Evolutionary conservation across 1,140 invertebrate species (phyloP).

Genomic region (Aporrectodea caliginosa): DNA sequence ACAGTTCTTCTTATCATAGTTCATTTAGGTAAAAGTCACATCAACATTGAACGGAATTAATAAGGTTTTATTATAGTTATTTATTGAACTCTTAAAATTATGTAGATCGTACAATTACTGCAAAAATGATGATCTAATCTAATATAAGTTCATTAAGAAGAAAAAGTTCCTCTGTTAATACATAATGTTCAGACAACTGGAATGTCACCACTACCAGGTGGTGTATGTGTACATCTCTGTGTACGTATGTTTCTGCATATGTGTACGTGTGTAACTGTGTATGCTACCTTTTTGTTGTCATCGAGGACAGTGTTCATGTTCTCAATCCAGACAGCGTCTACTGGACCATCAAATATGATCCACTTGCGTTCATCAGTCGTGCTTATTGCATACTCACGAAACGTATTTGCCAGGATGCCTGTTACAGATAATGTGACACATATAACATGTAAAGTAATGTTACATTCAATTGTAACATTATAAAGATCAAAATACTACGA

Average conservation of each 20-base stretch:
- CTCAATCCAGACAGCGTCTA: slow-evolving; percentile 57
- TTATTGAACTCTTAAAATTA: too few species aligned
- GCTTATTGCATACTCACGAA: slow-evolving; percentile 53
- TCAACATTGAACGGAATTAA: background rate
- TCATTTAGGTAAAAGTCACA: slow-evolving; percentile 1
- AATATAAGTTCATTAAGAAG: too few species aligned
- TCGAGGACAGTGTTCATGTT: slow-evolving; percentile 58
- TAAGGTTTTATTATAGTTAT: background rate
- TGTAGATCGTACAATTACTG: too few species aligned
- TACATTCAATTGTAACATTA: slow-evolving; percentile 72
- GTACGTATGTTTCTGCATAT: too few species aligned
- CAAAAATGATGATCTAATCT: too few species aligned
- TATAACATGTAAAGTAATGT: slow-evolving; percentile 70
- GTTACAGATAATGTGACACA: slow-evolving; percentile 10
- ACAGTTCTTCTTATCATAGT: background rate
- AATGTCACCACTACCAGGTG: too few species aligned
- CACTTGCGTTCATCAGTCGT: slow-evolving; percentile 57
- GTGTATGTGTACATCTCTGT: too few species aligned
- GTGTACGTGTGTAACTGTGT: too few species aligned
- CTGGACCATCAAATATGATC: slow-evolving; percentile 57
- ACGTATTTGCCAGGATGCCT: slow-evolving; percentile 62
- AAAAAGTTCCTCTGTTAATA: too few species aligned
- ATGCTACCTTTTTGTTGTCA: slow-evolving; percentile 57
- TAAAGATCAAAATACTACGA: too few species aligned
- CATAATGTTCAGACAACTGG: too few species aligned